These are phyloP conservation scores for Choristoneura rosaceana DNA, from an alignment of 2,888 invertebrate genomes.

Conservation along the genomic window DNA sequence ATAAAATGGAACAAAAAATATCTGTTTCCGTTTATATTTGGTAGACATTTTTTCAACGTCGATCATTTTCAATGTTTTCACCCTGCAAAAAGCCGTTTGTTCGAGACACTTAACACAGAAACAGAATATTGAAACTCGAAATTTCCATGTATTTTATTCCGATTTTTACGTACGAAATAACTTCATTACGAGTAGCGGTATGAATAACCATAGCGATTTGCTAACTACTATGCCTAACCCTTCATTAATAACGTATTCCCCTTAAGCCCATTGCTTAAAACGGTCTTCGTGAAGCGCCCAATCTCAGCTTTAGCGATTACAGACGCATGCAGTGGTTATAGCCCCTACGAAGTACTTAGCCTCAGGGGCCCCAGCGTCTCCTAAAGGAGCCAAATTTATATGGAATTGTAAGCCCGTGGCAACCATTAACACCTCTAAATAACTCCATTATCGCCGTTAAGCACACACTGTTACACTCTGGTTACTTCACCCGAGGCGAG, in stretches of 20 bases:
- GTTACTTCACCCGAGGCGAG: background rate
- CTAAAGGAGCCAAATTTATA: constrained; percentile 12
- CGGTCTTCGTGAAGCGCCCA: constrained; percentile 19
- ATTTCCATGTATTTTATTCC: background rate
- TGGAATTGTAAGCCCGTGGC: constrained; percentile 15
- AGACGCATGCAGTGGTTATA: constrained; percentile 23
- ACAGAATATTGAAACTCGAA: background rate
- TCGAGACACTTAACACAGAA: constrained; percentile 1
- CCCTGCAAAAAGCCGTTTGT: background rate
- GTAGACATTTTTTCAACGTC: background rate
- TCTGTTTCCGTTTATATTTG: background rate
- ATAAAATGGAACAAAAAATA: background rate
- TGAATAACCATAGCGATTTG: background rate
- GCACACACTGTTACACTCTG: constrained; percentile 34
- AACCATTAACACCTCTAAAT: constrained; percentile 20
- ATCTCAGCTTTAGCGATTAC: constrained; percentile 27
- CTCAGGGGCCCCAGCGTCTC: constrained; percentile 1
- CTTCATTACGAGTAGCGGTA: background rate
- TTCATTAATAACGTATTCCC: constrained; percentile 32
- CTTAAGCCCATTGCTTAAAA: constrained; percentile 24
- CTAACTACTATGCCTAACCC: constrained; percentile 7
- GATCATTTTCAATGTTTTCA: background rate
- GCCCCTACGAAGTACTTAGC: constrained; percentile 3
- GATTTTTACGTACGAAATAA: background rate
- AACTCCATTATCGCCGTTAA: constrained; percentile 29